A percentile compares a stretch with the other conserved stretches of the same genome.
These are phyloP conservation scores for Tupaia chinensis DNA, from an alignment of 2,113 vertebrate genomes.

Conservation along the genomic window DNA sequence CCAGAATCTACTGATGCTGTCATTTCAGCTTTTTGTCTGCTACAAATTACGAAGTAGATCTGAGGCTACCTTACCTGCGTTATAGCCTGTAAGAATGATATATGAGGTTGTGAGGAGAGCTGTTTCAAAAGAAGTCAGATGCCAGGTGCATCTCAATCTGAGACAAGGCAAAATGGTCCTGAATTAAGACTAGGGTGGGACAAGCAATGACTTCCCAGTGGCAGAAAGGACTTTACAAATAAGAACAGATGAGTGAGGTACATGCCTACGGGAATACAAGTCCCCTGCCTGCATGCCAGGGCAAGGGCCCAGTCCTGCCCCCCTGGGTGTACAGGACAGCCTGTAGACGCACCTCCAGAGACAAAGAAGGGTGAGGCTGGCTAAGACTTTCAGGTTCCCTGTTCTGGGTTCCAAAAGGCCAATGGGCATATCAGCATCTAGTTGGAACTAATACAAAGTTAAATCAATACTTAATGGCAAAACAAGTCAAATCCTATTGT, in stretches of 20 bases:
- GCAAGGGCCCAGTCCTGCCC: rapidly evolving
- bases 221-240: not conserved
- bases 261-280: not conserved
- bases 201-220: not conserved
- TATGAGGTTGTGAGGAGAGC: not conserved
- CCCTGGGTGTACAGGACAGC: not conserved
- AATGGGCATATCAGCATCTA: not conserved
- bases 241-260: not conserved
- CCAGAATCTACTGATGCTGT: not conserved
- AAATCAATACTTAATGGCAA: conserved; percentile 6
- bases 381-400: not conserved
- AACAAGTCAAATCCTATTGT: not conserved
- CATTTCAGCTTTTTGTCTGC: not conserved
- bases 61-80: not conserved
- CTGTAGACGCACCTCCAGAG: not conserved
- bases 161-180: not conserved
- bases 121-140: not conserved
- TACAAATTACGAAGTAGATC: not conserved
- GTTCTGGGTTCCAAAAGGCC: not conserved
- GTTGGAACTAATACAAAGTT: not conserved
- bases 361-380: not conserved
- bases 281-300: not conserved
- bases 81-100: too few species aligned
- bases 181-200: not conserved
- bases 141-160: not conserved